phyloP scores from a whole-genome alignment of 2,888 invertebrate genomes.

The Minunthozetes semirufus region DNA sequence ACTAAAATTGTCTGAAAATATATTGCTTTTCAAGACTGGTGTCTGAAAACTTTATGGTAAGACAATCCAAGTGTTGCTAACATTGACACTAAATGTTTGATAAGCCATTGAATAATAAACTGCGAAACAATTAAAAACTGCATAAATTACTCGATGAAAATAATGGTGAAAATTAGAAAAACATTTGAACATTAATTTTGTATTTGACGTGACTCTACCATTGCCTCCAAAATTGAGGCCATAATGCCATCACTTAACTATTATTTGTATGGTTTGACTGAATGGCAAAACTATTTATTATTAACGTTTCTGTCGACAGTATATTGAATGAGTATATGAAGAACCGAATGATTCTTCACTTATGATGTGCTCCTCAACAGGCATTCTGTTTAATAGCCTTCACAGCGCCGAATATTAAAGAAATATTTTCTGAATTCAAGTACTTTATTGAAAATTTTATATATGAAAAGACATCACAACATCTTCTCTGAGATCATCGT shows the following conservation, averaged over 20 bases:
- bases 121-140: not conserved
- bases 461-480: not conserved
- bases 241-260: conserved; percentile 12
- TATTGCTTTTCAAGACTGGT: no score
- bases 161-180: not conserved
- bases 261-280: conserved; percentile 11
- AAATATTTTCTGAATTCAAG: conserved; percentile 3
- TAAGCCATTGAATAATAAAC: not conserved
- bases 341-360: not conserved
- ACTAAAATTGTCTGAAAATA: no score
- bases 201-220: conserved; percentile 24
- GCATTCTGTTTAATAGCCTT: not conserved
- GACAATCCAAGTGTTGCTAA: not conserved
- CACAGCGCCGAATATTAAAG: not conserved
- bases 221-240: conserved; percentile 10
- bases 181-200: not conserved
- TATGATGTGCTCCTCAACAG: not conserved
- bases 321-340: not conserved
- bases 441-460: conserved; percentile 15
- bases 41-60: no score
- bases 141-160: no score
- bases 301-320: conserved; percentile 4
- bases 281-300: conserved; percentile 8
- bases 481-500: conserved; percentile 16
- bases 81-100: not conserved